phyloP scores from a whole-genome alignment of 2,113 vertebrate species.

The Pithys albifrons region DNA sequence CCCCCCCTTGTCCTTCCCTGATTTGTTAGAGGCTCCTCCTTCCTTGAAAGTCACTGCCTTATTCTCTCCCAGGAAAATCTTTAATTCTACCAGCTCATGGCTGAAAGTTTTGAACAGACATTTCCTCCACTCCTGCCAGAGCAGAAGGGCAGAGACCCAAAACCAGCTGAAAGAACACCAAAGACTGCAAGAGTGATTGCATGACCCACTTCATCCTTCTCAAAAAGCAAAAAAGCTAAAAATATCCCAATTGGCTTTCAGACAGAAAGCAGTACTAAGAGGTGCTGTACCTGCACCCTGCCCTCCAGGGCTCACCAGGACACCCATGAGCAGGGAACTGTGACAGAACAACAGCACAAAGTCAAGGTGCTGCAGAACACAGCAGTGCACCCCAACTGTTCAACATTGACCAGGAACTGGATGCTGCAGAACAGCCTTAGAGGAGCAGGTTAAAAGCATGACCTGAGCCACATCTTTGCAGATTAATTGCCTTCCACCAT shows the following conservation, averaged over 20 bases:
- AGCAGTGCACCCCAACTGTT: not conserved
- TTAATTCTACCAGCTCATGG: not conserved
- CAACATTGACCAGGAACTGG: not conserved
- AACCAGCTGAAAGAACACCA: not conserved
- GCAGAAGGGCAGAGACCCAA: not conserved
- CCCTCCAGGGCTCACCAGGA: not conserved
- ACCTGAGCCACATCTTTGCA: not conserved
- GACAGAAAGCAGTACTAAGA: not conserved
- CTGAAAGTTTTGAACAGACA: not conserved
- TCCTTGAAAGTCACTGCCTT: not conserved
- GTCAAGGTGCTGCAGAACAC: not conserved
- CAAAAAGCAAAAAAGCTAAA: not conserved
- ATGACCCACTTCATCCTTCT: not conserved
- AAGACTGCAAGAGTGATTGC: not conserved
- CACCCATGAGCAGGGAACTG: not conserved
- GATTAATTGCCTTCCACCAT: too few relatives aligned
- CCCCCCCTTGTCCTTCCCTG: not conserved
- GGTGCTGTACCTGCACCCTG: not conserved
- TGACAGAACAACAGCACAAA: not conserved
- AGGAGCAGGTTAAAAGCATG: not conserved
- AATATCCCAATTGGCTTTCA: not conserved
- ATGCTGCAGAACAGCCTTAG: not conserved
- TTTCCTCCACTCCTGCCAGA: not conserved
- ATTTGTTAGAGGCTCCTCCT: not conserved
- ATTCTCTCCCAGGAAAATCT: not conserved